A percentile compares a stretch with the other conserved stretches of the same genome.
Conservation (phyloP, 2,888 invertebrate species). For the Drosophila nr. perissopoda region DNA sequence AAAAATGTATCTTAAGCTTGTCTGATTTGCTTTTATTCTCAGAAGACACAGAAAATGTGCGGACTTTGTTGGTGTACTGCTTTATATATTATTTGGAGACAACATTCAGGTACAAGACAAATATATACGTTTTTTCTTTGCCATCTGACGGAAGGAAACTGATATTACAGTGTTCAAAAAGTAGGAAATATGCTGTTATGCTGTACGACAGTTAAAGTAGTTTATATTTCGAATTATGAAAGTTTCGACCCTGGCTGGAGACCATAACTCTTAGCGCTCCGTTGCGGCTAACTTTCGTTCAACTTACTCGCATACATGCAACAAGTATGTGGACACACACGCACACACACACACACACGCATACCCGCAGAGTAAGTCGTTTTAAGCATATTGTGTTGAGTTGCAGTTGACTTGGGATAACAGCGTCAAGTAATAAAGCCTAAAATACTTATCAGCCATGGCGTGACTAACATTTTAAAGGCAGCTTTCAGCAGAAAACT, state of each 20-base stretch:
- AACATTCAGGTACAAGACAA: not conserved
- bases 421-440: slow-evolving; percentile 69
- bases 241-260: slow-evolving; percentile 49
- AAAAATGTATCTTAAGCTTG: not conserved
- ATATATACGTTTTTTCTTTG: not conserved
- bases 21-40: not conserved
- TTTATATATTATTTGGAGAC: not conserved
- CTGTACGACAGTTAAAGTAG: slow-evolving; percentile 72
- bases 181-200: slow-evolving; percentile 31
- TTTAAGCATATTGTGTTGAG: slow-evolving; percentile 57
- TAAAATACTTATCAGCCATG: slow-evolving; percentile 69
- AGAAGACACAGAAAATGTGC: not conserved
- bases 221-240: slow-evolving; percentile 72
- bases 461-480: slow-evolving; percentile 76
- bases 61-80: not conserved
- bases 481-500: slow-evolving; percentile 56
- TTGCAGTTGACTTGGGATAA: slow-evolving; percentile 62
- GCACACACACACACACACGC: slow-evolving; percentile 7
- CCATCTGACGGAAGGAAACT: slow-evolving; percentile 33
- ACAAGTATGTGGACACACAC: slow-evolving; percentile 52
- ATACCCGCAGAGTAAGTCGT: slow-evolving; percentile 15
- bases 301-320: slow-evolving; percentile 42
- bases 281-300: slow-evolving; percentile 30
- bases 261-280: slow-evolving; percentile 39
- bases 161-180: slow-evolving; percentile 30